phyloP scores from a whole-genome alignment of 1,140 invertebrate genomes.

The Aphidius gifuensis region DNA sequence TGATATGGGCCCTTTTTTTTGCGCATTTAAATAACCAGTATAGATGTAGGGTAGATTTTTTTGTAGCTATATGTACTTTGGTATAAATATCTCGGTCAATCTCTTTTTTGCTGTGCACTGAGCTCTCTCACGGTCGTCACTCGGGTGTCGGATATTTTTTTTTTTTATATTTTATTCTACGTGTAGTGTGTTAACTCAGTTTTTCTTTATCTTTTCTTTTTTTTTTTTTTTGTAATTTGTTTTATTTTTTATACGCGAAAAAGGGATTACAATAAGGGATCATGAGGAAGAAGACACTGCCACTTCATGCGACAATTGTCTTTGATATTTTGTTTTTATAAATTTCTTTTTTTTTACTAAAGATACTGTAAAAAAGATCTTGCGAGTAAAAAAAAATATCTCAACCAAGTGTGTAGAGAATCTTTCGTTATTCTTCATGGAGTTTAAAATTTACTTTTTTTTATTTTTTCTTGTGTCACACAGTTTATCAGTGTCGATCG shows the following conservation, averaged over 20 bases:
- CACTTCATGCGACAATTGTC: constrained; percentile 8
- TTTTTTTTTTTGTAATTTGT: constrained; percentile 5
- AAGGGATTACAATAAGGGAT: constrained; percentile 25
- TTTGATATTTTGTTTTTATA: constrained; percentile 6
- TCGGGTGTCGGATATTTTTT: constrained; percentile 16
- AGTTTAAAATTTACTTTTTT: background rate
- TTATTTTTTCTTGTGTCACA: constrained; percentile 10
- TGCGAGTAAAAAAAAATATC: too few relatives aligned
- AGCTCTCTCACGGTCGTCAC: constrained; percentile 25
- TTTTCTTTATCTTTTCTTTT: constrained; percentile 9
- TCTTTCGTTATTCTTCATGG: background rate
- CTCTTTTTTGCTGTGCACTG: constrained; percentile 12
- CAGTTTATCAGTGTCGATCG: constrained; percentile 48
- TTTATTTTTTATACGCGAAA: background rate
- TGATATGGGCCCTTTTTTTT: too few relatives aligned
- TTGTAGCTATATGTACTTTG: too few relatives aligned
- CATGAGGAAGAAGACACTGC: constrained; percentile 7
- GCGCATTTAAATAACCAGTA: too few relatives aligned
- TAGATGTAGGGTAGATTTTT: too few relatives aligned
- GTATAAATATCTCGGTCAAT: constrained; percentile 21
- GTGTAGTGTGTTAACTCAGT: background rate
- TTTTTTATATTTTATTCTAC: background rate
- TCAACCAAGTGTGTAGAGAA: background rate
- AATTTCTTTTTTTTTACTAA: background rate
- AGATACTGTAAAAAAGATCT: background rate